These are phyloP conservation scores for Drosophila subsilvestris DNA, from an alignment of 2,888 invertebrate species.

Conservation along the genomic window DNA sequence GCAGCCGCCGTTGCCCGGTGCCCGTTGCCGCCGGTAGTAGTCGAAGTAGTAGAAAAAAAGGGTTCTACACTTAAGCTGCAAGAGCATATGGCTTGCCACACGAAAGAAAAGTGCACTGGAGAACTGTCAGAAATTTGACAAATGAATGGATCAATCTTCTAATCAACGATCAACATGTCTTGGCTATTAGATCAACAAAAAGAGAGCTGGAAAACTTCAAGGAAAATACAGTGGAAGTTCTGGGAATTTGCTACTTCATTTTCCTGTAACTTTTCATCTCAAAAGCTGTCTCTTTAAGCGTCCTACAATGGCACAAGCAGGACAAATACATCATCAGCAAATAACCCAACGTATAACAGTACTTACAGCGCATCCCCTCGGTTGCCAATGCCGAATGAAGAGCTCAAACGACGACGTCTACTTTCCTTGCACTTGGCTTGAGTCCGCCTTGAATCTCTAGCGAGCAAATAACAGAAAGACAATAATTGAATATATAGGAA, in stretches of 20 bases:
- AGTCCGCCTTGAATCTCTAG: conserved; percentile 31
- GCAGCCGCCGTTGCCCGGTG: conserved; percentile 60
- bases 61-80: conserved; percentile 43
- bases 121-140: background rate
- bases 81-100: conserved; percentile 46
- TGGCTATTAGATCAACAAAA: background rate
- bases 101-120: background rate
- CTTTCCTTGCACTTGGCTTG: conserved; percentile 57
- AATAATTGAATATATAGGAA: conserved; percentile 67
- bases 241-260: background rate
- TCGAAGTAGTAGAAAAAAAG: conserved; percentile 56
- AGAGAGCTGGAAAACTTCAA: background rate
- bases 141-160: background rate
- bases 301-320: background rate
- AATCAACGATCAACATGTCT: background rate
- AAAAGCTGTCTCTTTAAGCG: too few species aligned
- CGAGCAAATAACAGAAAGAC: conserved; percentile 46
- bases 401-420: conserved; percentile 5
- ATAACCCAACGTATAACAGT: too few species aligned
- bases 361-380: conserved; percentile 17
- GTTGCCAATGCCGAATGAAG: background rate
- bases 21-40: conserved; percentile 23
- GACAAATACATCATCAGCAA: too few species aligned
- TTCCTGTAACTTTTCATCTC: too few species aligned
- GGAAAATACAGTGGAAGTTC: background rate